These are phyloP conservation scores for Drosophila funebris DNA, from an alignment of 1,140 invertebrate genomes.

Conservation along the genomic window DNA sequence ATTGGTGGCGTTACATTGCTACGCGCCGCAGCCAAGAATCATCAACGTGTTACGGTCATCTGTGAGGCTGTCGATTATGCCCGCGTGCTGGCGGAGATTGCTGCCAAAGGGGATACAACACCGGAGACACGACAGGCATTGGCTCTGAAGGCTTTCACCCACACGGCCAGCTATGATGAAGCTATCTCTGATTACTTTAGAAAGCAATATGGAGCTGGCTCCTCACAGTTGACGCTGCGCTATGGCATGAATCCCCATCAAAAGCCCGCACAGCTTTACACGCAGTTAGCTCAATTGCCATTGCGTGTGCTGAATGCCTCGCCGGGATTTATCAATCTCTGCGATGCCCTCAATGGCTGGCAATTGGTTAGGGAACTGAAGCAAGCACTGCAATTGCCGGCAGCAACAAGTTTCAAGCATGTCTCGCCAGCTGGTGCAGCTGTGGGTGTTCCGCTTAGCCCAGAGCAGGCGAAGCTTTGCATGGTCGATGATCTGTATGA, in stretches of 20 bases:
- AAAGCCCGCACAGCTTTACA: constrained; percentile 97
- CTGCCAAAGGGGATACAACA: constrained; percentile 87
- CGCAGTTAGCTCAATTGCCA: constrained; percentile 91
- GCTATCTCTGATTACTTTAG: constrained; percentile 98
- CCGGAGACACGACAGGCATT: constrained; percentile 90
- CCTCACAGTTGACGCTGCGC: constrained; percentile 92
- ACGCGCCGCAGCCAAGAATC: constrained; percentile 98
- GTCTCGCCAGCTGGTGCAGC: constrained; percentile 98
- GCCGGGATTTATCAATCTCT: constrained; percentile 97
- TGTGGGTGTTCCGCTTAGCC: constrained; percentile 91
- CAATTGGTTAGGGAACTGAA: constrained; percentile 97
- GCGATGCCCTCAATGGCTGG: constrained; percentile 98
- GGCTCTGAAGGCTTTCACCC: constrained; percentile 97
- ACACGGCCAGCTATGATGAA: constrained; percentile 96
- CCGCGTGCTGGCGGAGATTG: constrained; percentile 89
- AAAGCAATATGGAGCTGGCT: constrained; percentile 91
- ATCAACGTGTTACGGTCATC: constrained; percentile 96
- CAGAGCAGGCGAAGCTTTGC: constrained; percentile 92
- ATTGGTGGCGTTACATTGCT: constrained; percentile 98
- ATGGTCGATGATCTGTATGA: constrained; percentile 95
- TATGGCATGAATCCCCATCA: constrained; percentile 99
- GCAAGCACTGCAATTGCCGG: constrained; percentile 91
- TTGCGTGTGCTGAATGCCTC: constrained; percentile 96
- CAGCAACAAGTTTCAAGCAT: constrained; percentile 99
- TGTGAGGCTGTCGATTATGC: constrained; percentile 97